Evolutionary conservation across 1,140 invertebrate species (phyloP).

Genomic region (Trissolcus basalis): DNA sequence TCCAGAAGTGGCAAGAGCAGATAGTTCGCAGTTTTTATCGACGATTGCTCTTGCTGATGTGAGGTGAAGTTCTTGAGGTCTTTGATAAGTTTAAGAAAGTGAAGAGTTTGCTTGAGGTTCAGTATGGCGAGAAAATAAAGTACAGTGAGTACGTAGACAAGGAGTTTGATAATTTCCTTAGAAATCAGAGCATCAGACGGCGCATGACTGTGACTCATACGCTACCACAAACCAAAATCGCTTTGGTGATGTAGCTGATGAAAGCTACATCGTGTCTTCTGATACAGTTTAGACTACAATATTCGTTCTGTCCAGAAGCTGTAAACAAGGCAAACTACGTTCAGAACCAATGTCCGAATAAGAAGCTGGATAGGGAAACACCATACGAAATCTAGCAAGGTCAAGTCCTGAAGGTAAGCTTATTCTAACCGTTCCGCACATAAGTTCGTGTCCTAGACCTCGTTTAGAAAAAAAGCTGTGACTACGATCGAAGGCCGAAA

Average conservation of each 20-base stretch:
- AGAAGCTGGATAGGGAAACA: not conserved
- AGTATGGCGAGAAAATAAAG: not conserved
- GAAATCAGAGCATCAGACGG: too few species aligned
- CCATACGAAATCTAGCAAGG: slow-evolving; percentile 9
- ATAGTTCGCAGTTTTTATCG: too few species aligned
- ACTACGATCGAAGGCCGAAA: not conserved
- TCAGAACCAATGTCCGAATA: not conserved
- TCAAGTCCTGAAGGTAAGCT: not conserved
- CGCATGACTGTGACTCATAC: too few species aligned
- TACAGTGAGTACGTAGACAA: too few species aligned
- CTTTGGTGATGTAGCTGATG: too few species aligned
- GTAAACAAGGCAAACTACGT: not conserved
- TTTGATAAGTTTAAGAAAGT: not conserved
- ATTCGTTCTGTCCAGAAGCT: not conserved
- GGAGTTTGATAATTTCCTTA: too few species aligned
- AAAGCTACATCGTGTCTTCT: not conserved
- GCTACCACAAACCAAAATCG: too few species aligned
- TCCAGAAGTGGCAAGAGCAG: too few species aligned
- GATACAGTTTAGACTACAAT: not conserved
- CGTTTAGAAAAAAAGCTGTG: not conserved
- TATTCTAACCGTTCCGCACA: not conserved
- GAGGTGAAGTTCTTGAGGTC: not conserved
- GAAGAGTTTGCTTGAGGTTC: not conserved
- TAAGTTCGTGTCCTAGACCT: slow-evolving; percentile 2
- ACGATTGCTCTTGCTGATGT: not conserved